Conservation (phyloP, 1,140 invertebrate genomes). For the Bombus superbus region DNA sequence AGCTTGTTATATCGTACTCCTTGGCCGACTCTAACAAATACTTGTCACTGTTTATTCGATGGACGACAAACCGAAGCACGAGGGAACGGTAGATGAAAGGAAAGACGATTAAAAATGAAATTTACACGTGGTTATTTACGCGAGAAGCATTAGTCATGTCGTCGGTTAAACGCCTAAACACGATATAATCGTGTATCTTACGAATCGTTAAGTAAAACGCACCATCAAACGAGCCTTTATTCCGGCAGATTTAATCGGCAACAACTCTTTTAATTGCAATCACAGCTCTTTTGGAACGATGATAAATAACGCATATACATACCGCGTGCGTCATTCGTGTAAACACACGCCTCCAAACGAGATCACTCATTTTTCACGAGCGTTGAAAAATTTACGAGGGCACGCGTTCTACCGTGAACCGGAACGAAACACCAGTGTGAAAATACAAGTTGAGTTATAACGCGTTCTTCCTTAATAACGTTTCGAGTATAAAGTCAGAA, state of each 20-base stretch:
- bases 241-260: slow-evolving; percentile 16
- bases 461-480: not conserved
- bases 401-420: slow-evolving; percentile 3
- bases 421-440: not conserved
- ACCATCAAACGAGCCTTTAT: slow-evolving; percentile 12
- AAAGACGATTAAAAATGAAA: not conserved
- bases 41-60: not conserved
- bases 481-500: not conserved
- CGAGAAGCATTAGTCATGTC: not conserved
- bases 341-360: not conserved
- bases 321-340: not conserved
- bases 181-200: slow-evolving; percentile 6
- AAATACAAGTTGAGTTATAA: not conserved
- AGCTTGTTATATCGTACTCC: too few relatives aligned
- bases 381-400: slow-evolving; percentile 12
- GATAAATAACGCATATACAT: not conserved
- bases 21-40: too few relatives aligned
- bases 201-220: slow-evolving; percentile 22
- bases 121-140: not conserved
- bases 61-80: not conserved
- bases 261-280: not conserved
- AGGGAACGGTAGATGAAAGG: not conserved
- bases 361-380: slow-evolving; percentile 1
- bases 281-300: not conserved
- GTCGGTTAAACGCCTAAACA: not conserved